phyloP scores from a whole-genome alignment of 92 coral and sea anemone genomes.

The Zoanthus gigantus region DNA sequence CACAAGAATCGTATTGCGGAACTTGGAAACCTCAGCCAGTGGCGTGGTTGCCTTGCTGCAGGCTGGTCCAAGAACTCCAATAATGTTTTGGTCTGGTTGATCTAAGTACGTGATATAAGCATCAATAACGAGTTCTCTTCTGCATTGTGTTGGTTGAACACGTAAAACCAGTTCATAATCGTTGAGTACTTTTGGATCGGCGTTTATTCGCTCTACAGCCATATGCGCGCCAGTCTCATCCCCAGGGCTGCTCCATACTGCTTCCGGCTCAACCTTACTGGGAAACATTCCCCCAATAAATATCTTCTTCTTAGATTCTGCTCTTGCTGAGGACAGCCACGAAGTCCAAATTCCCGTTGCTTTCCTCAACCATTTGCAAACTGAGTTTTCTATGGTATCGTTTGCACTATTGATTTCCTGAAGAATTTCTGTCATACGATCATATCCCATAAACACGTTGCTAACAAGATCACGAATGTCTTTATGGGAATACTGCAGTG shows the following conservation, averaged over 20 bases:
- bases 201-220: constrained; percentile 75
- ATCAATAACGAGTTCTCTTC: constrained; percentile 75
- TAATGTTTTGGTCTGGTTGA: constrained; percentile 57
- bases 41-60: constrained; percentile 84
- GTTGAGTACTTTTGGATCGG: constrained; percentile 55
- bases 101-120: constrained; percentile 78
- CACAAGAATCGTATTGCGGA: constrained; percentile 78
- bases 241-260: constrained; percentile 88
- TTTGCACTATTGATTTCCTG: constrained; percentile 31
- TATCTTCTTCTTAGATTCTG: constrained; percentile 45
- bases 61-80: constrained; percentile 84
- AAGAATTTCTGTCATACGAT: constrained; percentile 58
- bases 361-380: constrained; percentile 75
- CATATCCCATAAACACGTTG: constrained; percentile 50
- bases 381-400: constrained; percentile 38
- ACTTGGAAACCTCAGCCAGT: constrained; percentile 76
- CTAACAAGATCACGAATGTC: constrained; percentile 65
- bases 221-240: constrained; percentile 81
- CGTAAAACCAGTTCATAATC: constrained; percentile 59
- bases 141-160: constrained; percentile 75
- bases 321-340: constrained; percentile 65
- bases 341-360: constrained; percentile 67
- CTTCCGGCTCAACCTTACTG: constrained; percentile 69
- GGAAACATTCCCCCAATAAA: constrained; percentile 91
- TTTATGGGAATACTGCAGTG: constrained; percentile 52